Evolutionary conservation across 1,140 invertebrate genomes (phyloP).

Genomic region (Diabrotica virgifera): DNA sequence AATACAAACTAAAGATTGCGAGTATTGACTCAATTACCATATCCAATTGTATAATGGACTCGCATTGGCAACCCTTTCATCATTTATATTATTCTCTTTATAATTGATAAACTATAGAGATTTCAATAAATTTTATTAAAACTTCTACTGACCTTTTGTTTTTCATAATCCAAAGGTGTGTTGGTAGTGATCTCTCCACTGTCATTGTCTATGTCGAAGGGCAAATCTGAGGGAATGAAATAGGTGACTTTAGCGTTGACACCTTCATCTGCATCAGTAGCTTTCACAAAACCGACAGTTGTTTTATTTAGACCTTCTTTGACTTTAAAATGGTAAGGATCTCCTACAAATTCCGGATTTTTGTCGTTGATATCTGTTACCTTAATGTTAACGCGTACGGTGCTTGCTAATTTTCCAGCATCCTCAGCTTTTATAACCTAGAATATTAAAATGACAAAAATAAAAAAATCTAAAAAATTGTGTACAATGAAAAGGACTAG

Average conservation of each 20-base stretch:
- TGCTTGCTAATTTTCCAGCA: slow-evolving; percentile 74
- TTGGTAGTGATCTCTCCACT: slow-evolving; percentile 77
- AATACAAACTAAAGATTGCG: too few species aligned
- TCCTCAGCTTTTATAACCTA: slow-evolving; percentile 83
- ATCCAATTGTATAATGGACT: too few species aligned
- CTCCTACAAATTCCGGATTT: slow-evolving; percentile 75
- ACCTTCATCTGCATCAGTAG: slow-evolving; percentile 78
- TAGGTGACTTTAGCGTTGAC: slow-evolving; percentile 64
- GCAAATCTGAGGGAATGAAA: slow-evolving; percentile 71
- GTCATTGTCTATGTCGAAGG: slow-evolving; percentile 73
- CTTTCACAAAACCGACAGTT: slow-evolving; percentile 75
- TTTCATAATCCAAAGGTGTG: slow-evolving; percentile 79
- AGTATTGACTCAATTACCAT: too few species aligned
- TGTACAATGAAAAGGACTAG: too few species aligned
- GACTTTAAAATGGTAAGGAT: slow-evolving; percentile 77
- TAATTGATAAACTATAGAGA: too few species aligned
- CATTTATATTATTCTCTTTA: too few species aligned
- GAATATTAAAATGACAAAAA: neutral
- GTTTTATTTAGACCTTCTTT: slow-evolving; percentile 72
- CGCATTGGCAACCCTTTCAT: too few species aligned
- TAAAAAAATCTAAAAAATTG: neutral
- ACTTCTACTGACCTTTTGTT: slow-evolving; percentile 59
- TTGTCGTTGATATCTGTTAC: slow-evolving; percentile 90
- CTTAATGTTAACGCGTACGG: slow-evolving; percentile 80
- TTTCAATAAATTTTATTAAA: too few species aligned